Percentiles rank a stretch among this genome's conserved stretches.
phyloP scores from a whole-genome alignment of 1,140 invertebrate species.

The Zaprionus gabonicus region DNA sequence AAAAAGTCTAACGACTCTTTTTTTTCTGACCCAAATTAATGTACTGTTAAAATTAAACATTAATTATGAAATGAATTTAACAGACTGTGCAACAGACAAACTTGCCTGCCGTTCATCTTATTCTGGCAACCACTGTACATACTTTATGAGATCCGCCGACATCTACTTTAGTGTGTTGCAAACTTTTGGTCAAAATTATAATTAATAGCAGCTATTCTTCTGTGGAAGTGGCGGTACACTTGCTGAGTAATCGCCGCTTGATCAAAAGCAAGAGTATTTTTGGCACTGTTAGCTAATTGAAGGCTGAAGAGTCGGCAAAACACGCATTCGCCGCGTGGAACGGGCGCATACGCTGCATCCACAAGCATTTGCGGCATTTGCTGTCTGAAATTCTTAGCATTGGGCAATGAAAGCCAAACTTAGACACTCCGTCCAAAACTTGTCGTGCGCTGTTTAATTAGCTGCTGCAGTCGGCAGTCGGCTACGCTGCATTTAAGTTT shows the following conservation, averaged over 20 bases:
- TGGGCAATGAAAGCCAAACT: constrained; percentile 55
- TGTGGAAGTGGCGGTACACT: no score
- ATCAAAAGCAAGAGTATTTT: background rate
- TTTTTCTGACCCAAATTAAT: no score
- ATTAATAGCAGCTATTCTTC: no score
- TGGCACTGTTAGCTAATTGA: background rate
- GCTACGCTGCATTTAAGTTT: background rate
- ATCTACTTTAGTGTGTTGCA: no score
- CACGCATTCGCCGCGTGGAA: constrained; percentile 62
- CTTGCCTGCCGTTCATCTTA: no score
- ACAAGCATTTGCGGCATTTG: constrained; percentile 35
- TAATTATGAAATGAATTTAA: no score
- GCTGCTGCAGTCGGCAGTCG: constrained; percentile 29
- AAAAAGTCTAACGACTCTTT: no score
- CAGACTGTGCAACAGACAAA: no score
- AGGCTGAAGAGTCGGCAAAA: background rate
- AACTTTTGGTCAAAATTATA: no score
- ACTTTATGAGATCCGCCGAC: no score
- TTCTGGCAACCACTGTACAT: no score
- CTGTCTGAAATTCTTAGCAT: constrained; percentile 38
- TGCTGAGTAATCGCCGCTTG: background rate
- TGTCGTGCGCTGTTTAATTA: constrained; percentile 62
- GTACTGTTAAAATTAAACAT: no score
- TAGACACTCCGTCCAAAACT: background rate
- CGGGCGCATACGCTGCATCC: constrained; percentile 49